Base-by-base conservation (phyloP, 2,888 invertebrate species). In the Thymelicus sylvestris region DNA sequence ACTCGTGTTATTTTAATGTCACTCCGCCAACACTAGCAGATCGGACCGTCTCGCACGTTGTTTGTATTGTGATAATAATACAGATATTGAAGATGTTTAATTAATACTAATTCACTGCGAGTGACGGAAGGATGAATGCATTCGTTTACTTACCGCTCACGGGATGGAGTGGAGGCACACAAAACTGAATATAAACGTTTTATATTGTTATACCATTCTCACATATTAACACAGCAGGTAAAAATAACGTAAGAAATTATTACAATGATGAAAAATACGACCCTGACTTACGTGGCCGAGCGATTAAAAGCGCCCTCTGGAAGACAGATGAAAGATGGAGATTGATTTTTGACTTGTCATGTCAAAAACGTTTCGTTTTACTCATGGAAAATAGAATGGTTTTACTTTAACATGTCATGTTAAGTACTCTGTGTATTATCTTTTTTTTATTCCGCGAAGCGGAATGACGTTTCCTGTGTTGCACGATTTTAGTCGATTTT, bases 201-300 rank as follows among this genome's bases (percentile, higher is more conserved):
- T 77, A 74, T 82, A 78, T 81, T 83, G 75, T 82, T 88, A 88
- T 80, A 90, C 83, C 91, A 91, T 91, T 84, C 84, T 92, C 86
- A 91, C 90, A 86, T 87, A 86, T 81, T 90, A 86, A 79, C 83
- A 83, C 82, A 84, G 80, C 82, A 82, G 79, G 81, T 81, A 83
- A 85, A 86, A 86, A 82, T 83, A 88, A 84, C 83, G 83, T 85
- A 87, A 85, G 86, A 87, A 85, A 89, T 82, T 84, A 86, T 81
- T 85, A 83, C 85, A 86, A 83, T 83, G 85, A 86, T 87, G 86
- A 86, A 92, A 90, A 92, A 90, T 90, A 90, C 91, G 87, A 91
- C 90, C 92, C 90, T 89, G 91, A 92, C 93, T 92, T 93, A 93
- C 93, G 93, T 93, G 93, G 93, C 93, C 87, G 92, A 89, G 88